Percentiles rank a stretch among this genome's conserved stretches.
These are phyloP conservation scores for Drosophila meridiana DNA, from an alignment of 2,888 invertebrate species.

Conservation along the genomic window DNA sequence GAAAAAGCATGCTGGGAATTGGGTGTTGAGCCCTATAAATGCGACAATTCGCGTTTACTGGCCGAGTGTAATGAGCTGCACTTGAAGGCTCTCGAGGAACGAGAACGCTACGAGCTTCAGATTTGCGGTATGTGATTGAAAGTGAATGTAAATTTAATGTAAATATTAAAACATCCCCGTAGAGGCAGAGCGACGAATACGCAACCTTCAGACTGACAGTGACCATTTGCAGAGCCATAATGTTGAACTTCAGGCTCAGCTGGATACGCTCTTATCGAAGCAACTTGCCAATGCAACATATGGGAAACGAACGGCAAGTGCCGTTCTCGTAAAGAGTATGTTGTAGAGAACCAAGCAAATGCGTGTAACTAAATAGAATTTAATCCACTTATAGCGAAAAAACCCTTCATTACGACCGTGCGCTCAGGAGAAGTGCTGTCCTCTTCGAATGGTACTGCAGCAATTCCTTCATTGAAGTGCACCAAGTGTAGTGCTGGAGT, in stretches of 20 bases:
- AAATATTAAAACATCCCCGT: background rate
- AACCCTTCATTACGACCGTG: constrained; percentile 84
- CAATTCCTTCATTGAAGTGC: constrained; percentile 66
- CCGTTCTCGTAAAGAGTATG: constrained; percentile 35
- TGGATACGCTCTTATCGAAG: constrained; percentile 85
- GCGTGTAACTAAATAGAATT: background rate
- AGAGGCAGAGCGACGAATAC: constrained; percentile 86
- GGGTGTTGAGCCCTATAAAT: constrained; percentile 92
- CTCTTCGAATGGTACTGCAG: constrained; percentile 37
- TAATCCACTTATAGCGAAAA: constrained; percentile 68
- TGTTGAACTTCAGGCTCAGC: constrained; percentile 85
- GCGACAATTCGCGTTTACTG: constrained; percentile 91
- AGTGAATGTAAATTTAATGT: background rate
- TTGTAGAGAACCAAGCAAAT: background rate
- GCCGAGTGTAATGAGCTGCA: constrained; percentile 91
- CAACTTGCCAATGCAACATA: constrained; percentile 64
- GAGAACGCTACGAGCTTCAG: constrained; percentile 88
- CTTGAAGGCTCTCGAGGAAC: constrained; percentile 88
- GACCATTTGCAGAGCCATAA: constrained; percentile 85
- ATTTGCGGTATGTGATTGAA: constrained; percentile 85
- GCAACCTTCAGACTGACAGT: constrained; percentile 86
- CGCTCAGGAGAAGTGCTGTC: constrained; percentile 81
- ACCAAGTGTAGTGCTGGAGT: constrained; percentile 82
- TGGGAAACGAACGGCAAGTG: constrained; percentile 34
- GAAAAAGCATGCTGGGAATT: constrained; percentile 89